Percentiles rank a stretch among this genome's conserved stretches.
Conservation (phyloP, 2,888 invertebrate genomes). For the Melinopterus prodromus region DNA sequence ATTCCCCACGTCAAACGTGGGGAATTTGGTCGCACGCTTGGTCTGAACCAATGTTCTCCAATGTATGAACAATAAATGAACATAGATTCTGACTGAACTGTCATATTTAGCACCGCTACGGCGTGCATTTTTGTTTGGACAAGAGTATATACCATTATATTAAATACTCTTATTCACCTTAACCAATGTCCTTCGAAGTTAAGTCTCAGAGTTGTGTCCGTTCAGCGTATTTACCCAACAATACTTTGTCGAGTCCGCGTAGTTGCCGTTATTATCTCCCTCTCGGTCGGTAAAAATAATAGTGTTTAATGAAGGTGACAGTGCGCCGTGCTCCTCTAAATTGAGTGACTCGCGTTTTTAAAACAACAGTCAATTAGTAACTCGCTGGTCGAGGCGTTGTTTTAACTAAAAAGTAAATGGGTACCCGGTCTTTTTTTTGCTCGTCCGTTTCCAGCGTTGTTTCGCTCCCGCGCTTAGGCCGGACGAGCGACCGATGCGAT, state of each 20-base stretch:
- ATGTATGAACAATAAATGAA: too few relatives aligned
- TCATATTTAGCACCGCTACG: too few relatives aligned
- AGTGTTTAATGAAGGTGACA: conserved; percentile 54
- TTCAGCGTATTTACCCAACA: background rate
- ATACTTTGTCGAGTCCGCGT: background rate
- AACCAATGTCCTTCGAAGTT: background rate
- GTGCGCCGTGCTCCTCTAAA: conserved; percentile 48
- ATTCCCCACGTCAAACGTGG: too few relatives aligned
- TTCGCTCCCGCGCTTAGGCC: conserved; percentile 9
- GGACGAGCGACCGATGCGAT: background rate
- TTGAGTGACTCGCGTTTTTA: conserved; percentile 55
- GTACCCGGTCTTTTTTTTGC: conserved; percentile 40
- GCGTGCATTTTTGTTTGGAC: too few relatives aligned
- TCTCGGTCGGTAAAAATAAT: conserved; percentile 51
- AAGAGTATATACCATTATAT: background rate
- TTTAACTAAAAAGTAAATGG: conserved; percentile 53
- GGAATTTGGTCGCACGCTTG: too few relatives aligned
- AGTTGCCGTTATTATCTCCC: conserved; percentile 40
- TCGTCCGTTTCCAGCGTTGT: conserved; percentile 7
- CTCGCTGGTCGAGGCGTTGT: conserved; percentile 51
- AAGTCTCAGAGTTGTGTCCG: background rate
- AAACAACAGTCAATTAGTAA: conserved; percentile 56
- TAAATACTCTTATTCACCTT: background rate
- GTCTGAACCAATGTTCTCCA: too few relatives aligned
- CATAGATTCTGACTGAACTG: too few relatives aligned